Percentiles rank a stretch among this genome's conserved stretches.
These are phyloP conservation scores for Solenodon paradoxus DNA, from an alignment of 2,113 vertebrate species.

Conservation along the genomic window DNA sequence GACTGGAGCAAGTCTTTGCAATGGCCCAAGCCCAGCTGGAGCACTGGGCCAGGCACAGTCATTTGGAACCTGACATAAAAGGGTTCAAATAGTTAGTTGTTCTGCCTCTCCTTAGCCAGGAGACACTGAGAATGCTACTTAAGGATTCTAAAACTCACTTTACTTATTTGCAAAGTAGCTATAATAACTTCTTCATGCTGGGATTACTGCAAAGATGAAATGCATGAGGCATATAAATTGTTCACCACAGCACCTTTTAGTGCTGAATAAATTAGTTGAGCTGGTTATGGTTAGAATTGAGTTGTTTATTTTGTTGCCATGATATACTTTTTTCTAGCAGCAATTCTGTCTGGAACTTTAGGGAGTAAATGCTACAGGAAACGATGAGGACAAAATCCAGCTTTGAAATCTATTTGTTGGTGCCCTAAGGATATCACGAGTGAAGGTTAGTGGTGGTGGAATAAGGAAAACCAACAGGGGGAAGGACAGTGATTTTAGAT, in stretches of 20 bases:
- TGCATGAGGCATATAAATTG: not conserved
- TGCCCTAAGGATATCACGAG: not conserved
- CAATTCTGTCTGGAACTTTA: not conserved
- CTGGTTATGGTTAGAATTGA: not conserved
- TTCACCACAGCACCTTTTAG: conserved; percentile 25
- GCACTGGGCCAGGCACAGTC: not conserved
- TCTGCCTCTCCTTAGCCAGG: not conserved
- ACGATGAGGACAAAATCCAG: not conserved
- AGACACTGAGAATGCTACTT: not conserved
- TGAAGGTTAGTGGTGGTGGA: too few species aligned
- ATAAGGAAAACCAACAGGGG: not conserved
- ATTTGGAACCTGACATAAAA: not conserved
- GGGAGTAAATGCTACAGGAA: not conserved
- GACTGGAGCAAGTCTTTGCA: not conserved
- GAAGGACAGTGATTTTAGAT: not conserved
- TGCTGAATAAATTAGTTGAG: conserved; percentile 29
- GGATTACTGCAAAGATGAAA: conserved; percentile 31
- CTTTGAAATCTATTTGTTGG: not conserved
- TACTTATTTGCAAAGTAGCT: not conserved
- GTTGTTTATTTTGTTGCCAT: conserved; percentile 1
- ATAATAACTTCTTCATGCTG: not conserved
- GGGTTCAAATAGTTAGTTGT: not conserved
- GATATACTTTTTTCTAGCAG: not conserved
- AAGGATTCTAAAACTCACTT: not conserved
- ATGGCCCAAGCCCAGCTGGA: fast-evolving